Evolutionary conservation across 2,797 vertebrate species (phyloP).

Genomic region (Strix occidentalis): DNA sequence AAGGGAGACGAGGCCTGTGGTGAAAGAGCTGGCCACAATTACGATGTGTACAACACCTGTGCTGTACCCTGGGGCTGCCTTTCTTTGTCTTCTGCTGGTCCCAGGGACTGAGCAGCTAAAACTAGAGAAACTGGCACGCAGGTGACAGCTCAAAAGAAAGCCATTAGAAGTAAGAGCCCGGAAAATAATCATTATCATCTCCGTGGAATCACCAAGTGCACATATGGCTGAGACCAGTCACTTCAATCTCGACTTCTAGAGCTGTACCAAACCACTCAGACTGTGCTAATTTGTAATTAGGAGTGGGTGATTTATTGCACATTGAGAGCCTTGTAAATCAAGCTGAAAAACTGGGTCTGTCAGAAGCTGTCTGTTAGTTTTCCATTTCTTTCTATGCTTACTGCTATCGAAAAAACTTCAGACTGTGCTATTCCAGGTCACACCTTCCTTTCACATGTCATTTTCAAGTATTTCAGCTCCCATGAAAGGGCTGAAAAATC

Average conservation of each 20-base stretch:
- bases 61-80: neutral
- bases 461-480: neutral
- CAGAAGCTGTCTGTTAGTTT: neutral
- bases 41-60: rapidly evolving
- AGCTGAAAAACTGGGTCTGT: neutral
- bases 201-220: neutral
- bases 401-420: neutral
- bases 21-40: neutral
- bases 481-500: neutral
- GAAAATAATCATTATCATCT: neutral
- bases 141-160: neutral
- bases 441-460: neutral
- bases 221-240: neutral
- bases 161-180: neutral
- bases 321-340: neutral
- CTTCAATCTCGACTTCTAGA: neutral
- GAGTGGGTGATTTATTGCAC: neutral
- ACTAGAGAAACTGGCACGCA: neutral
- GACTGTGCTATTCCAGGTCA: neutral
- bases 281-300: neutral
- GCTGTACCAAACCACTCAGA: neutral
- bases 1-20: neutral
- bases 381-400: neutral
- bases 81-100: neutral
- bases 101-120: neutral